Base-by-base conservation (phyloP, 2,888 invertebrate genomes). In the Myopa testacea region DNA sequence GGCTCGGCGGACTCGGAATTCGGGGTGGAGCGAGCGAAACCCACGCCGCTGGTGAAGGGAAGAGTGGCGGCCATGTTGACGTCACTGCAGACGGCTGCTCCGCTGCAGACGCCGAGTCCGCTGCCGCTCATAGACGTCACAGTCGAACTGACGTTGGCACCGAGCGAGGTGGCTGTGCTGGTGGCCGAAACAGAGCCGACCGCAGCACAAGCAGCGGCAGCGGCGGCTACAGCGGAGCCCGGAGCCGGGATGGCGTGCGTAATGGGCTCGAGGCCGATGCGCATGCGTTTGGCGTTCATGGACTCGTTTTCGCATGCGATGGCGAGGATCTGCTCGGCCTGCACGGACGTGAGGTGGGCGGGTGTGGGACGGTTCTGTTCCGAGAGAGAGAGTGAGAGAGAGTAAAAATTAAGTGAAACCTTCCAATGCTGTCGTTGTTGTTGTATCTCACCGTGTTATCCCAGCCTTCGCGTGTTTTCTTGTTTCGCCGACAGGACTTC, bases 251-350 rank as follows among this genome's bases (percentile, higher is more conserved):
- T 94, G 74, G 96, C 95, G 90, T 96, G 96, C 87, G 95, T 95
- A 85, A 97, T 95, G 67, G 98, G 98, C 89, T 98, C 98, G 84
- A 98, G 92, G 72, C 98, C 98, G 87, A 98, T 93, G 82, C 98
- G 93, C 98, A 98, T 98, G 87, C 98, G 93, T 91, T 98, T 98
- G 80, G 98, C 98, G 90, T 98, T 98, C 90, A 97, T 95, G 90
- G 96, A 96, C 91, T 98, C 98, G 89, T 98, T 98, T 91, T 98
- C 98, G 90, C 98, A 98, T 80, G 98, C 98, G 87, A 95, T 94
- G 82, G 98, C 97, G 88, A 98, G 91, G 87, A 98, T 96, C 90
- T 97, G 96, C 90, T 98, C 98, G 75, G 98, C 98, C 90, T 97
- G 97, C 82, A 97, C 97, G 83, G 98, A 98, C 75, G 98, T 98